Percentiles rank a stretch among this genome's conserved stretches.
Evolutionary conservation across 2,888 invertebrate species (phyloP).

Genomic region (Noctua fimbriata): DNA sequence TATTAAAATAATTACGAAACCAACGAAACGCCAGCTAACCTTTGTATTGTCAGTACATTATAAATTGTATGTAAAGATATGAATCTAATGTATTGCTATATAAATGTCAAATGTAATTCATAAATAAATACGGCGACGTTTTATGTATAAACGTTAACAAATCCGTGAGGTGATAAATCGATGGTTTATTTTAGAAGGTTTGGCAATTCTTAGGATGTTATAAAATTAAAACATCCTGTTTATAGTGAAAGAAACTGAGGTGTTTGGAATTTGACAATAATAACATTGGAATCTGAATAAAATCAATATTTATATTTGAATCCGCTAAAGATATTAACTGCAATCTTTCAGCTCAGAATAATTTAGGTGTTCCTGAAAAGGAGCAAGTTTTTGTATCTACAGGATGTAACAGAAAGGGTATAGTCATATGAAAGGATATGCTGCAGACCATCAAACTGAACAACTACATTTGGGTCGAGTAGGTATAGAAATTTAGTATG

Average conservation of each 20-base stretch:
- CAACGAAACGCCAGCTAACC: slow-evolving; percentile 32
- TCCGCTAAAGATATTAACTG: background rate
- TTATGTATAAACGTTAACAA: slow-evolving; percentile 37
- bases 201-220: slow-evolving; percentile 18
- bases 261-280: background rate
- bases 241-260: background rate
- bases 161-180: slow-evolving; percentile 50
- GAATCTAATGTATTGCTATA: slow-evolving; percentile 50
- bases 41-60: slow-evolving; percentile 33
- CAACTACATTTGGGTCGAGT: too few species aligned
- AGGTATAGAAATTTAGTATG: too few species aligned
- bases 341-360: background rate
- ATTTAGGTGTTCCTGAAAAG: background rate
- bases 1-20: slow-evolving; percentile 43
- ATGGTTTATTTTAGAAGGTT: slow-evolving; percentile 15
- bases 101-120: slow-evolving; percentile 52
- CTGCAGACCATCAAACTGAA: too few species aligned
- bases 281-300: background rate
- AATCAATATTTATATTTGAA: background rate
- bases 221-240: slow-evolving; percentile 10
- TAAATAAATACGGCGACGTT: slow-evolving; percentile 28
- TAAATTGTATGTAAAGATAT: slow-evolving; percentile 47
- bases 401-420: too few species aligned
- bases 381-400: background rate
- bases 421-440: too few species aligned